Base-by-base conservation (phyloP, 2,797 vertebrate species). In the Melanotaenia parkinsoni region DNA sequence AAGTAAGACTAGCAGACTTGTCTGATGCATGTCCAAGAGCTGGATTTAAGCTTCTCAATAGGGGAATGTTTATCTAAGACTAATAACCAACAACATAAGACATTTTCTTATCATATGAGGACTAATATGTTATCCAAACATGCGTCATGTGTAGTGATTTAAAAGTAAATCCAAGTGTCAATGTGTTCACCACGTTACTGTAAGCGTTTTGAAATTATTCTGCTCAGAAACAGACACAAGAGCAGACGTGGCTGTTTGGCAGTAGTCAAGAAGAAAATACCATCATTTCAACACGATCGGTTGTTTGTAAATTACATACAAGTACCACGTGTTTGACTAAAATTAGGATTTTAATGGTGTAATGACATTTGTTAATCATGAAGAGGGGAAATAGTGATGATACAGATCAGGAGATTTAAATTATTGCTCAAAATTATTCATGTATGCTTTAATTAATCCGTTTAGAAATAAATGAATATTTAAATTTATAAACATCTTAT, bases 371-470 rank as follows among this genome's bases (percentile, higher is more conserved):
- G 20, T 18, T 20, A 53, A 3, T 28, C 20, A 53, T 62, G 12
- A 33, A 50, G 32, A 59, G 12, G 0, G 47, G 35, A 28, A 28
- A 20, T 32, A 28, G n/a, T 53, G 26, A 66, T 6, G 20, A 67
- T 16, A 71, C 35, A 70, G 26, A 37, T 43, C 16, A 50, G 20
- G 38, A 16, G 56, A 37, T 58, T 58, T 16, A 67, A 74, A 51
- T 85, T 81, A 88, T 86, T 90, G 81, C 88, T 88, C 32, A 81
- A 69, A 72, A 79, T 78, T 12, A 73, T 65, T 80, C 22, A 87
- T 64, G 67, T 56, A 3, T 37, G 45, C 20, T 24, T 62, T 11
- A 62, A 58, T 3, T 14, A 22, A 67, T 38, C 47, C 58, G 58
- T 30, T 50, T 22, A 18, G 65, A 70, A 32, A 5, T n/a, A 6